Evolutionary conservation across 2,797 vertebrate genomes (phyloP), one percentile per base, ranked within the genome.

Genomic region (Hybognathus amarus): DNA sequence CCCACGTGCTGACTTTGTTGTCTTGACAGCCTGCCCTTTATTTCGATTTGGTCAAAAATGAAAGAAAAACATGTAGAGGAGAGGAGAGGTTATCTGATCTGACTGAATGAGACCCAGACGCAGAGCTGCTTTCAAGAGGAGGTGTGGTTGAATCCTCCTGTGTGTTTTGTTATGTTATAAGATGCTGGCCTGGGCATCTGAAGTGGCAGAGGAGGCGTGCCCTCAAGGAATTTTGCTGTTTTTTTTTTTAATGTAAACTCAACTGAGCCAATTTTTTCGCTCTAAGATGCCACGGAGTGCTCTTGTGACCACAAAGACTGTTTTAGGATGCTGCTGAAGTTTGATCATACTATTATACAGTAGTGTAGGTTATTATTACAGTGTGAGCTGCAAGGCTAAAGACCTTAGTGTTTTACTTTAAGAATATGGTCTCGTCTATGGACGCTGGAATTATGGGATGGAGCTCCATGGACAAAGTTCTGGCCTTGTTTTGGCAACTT

Each of bases 131-230:
- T 52, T 40, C 7, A 18, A 17, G 36, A 40, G 45, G 69, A 59
- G 64, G 61, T 45, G 69, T 69, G 69, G 24, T 83, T n/a, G 42
- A 77, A 40, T 77, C 22, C 22, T 66, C 27, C 36, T 40, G 47
- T 74, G 38, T 24, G 36, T 73, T 82, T 63, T 71, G 27, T 78
- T 5, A 20, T 66, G 56, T 10, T 36, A 3, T 63, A 47, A 59
- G 40, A 61, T 61, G 64, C 71, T 40, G 61, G 63, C 69, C 61
- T 47, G 82, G 66, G 66, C 38, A 45, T 86, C 13, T 78, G 24
- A 20, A 74, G 42, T 70, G 76, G 30, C 61, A 83, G 40, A n/a
- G 61, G 45, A 80, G 85, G 85, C 73, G 77, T 86, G 30, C n/a
- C 70, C 33, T 59, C 24, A 12, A 38, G 69, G 68, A 81, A 84